Conservation (phyloP, 2,113 vertebrate genomes). For the Caranx melampygus region DNA sequence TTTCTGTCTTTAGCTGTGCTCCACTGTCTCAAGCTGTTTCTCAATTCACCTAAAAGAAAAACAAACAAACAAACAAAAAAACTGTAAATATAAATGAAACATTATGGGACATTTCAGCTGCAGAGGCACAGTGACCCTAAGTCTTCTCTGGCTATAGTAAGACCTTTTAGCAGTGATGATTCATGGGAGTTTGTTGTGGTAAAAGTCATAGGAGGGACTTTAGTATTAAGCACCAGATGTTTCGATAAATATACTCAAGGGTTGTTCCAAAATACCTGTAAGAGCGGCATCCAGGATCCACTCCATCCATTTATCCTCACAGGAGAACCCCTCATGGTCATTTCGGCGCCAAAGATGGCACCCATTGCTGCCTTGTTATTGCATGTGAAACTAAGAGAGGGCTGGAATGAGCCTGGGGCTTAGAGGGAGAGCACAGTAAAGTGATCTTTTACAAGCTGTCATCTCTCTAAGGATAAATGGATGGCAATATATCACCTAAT, state of each 20-base stretch:
- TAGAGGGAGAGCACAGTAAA: constrained; percentile 38
- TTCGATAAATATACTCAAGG: constrained; percentile 7
- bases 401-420: constrained; percentile 54
- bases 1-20: too few species aligned
- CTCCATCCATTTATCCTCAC: constrained; percentile 17
- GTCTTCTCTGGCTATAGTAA: background rate
- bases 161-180: constrained; percentile 4
- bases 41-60: too few species aligned
- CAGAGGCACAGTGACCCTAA: too few species aligned
- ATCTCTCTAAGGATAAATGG: constrained; percentile 30
- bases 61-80: too few species aligned
- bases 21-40: too few species aligned
- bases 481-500: constrained; percentile 33
- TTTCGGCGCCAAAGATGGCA: constrained; percentile 21
- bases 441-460: constrained; percentile 37
- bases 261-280: constrained; percentile 10
- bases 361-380: constrained; percentile 30
- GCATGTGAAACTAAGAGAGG: constrained; percentile 14
- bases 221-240: constrained; percentile 53
- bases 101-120: too few species aligned
- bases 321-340: constrained; percentile 1
- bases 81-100: too few species aligned
- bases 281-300: constrained; percentile 1
- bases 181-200: constrained; percentile 14
- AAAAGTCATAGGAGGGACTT: constrained; percentile 37